These are phyloP conservation scores for Steinernema khuongi DNA, from an alignment of 1,140 invertebrate species.

Conservation along the genomic window DNA sequence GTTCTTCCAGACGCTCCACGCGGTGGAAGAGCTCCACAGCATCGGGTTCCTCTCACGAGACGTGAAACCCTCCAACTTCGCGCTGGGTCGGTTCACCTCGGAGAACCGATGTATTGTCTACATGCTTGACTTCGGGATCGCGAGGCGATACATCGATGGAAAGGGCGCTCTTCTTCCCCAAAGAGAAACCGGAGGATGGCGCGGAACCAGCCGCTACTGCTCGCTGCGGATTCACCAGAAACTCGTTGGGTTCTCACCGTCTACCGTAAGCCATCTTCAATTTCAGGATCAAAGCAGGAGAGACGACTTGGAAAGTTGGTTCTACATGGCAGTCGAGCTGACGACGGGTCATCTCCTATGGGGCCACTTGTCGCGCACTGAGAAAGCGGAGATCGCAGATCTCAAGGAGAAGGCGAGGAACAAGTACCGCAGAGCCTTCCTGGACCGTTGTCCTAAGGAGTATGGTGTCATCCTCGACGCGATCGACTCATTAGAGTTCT, in stretches of 20 bases:
- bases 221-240: neutral
- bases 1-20: neutral
- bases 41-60: constrained; percentile 36
- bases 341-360: neutral
- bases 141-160: neutral
- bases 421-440: neutral
- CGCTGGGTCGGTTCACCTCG: neutral
- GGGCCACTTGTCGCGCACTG: neutral
- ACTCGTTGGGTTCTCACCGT: neutral
- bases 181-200: neutral
- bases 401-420: neutral
- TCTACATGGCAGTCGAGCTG: constrained; percentile 1
- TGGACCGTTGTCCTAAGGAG: neutral
- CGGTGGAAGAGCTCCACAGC: constrained; percentile 1
- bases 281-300: neutral
- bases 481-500: neutral
- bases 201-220: constrained; percentile 4
- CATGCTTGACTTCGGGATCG: neutral
- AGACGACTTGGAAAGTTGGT: constrained; percentile 1
- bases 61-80: constrained; percentile 20
- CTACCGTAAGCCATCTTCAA: neutral
- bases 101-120: neutral
- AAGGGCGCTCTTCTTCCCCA: neutral
- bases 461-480: neutral
- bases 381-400: neutral